Conservation (phyloP, 2,888 invertebrate species). For the Caenorhabditis auriculariae region DNA sequence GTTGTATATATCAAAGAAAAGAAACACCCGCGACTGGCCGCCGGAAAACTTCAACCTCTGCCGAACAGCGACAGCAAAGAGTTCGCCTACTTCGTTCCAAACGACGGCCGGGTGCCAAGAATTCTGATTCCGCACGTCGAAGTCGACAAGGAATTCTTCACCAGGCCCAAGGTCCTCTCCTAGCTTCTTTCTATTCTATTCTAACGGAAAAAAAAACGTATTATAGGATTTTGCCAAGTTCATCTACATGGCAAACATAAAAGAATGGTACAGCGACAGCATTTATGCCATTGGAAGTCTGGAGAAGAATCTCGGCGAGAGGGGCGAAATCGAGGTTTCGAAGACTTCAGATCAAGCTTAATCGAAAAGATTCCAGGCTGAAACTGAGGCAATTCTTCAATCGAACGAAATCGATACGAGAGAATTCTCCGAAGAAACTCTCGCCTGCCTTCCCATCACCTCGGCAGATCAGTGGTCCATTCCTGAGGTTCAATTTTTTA, state of each 20-base stretch:
- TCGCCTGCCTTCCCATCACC: constrained; percentile 69
- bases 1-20: constrained; percentile 78
- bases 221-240: constrained; percentile 65
- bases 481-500: too few species aligned
- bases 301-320: constrained; percentile 75
- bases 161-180: constrained; percentile 63
- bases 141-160: constrained; percentile 68
- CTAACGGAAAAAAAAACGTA: constrained; percentile 1
- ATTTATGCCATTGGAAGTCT: constrained; percentile 71
- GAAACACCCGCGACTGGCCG: constrained; percentile 75
- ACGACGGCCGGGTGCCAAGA: constrained; percentile 76
- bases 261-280: constrained; percentile 67
- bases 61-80: constrained; percentile 69
- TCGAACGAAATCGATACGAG: constrained; percentile 78
- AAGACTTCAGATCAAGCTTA: neutral
- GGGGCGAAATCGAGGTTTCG: constrained; percentile 73
- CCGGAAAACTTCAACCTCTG: constrained; percentile 73
- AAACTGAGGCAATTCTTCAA: constrained; percentile 79
- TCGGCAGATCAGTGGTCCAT: constrained; percentile 27
- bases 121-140: constrained; percentile 74
- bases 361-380: constrained; percentile 66
- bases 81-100: constrained; percentile 76
- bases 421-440: constrained; percentile 74
- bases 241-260: constrained; percentile 76
- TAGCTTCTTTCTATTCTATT: too few species aligned